A percentile compares a stretch with the other conserved stretches of the same genome.
phyloP scores from a whole-genome alignment of 2,797 vertebrate genomes.

The Alauda arvensis region DNA sequence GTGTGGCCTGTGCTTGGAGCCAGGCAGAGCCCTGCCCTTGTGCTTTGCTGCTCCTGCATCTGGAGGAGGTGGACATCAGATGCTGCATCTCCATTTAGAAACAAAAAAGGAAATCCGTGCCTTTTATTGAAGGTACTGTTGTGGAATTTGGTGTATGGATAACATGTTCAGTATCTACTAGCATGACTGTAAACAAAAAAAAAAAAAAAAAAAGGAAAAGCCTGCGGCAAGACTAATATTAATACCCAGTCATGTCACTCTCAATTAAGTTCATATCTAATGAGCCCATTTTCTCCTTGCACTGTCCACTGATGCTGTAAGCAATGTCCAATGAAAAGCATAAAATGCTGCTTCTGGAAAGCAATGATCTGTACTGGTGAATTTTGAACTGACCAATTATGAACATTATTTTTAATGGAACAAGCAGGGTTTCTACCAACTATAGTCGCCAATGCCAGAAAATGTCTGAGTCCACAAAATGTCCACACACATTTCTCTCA shows the following conservation, averaged over 20 bases:
- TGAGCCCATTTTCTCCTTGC: constrained; percentile 57
- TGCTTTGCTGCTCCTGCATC: not conserved
- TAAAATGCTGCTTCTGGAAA: constrained; percentile 44
- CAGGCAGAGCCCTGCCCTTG: not conserved
- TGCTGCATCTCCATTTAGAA: not conserved
- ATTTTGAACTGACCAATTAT: constrained; percentile 28
- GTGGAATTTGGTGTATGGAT: constrained; percentile 1
- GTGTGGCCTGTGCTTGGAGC: not conserved
- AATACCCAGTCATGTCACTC: constrained; percentile 63
- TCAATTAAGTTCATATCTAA: constrained; percentile 62
- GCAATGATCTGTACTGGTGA: constrained; percentile 61
- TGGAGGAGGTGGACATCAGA: not conserved
- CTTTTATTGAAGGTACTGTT: not conserved
- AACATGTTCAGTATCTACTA: constrained; percentile 20
- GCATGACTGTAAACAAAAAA: constrained; percentile 9
- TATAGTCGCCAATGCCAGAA: not conserved
- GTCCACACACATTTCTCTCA: not conserved
- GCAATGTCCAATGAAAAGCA: constrained; percentile 59
- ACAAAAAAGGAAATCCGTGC: not conserved
- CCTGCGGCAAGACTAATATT: constrained; percentile 59
- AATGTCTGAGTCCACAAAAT: constrained; percentile 27
- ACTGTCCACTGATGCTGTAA: constrained; percentile 57
- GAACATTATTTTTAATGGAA: constrained; percentile 41
- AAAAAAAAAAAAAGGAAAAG: constrained; percentile 4
- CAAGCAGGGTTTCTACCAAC: not conserved